These are phyloP conservation scores for Percopsis omiscomaycus DNA, from an alignment of 2,797 vertebrate genomes.

Conservation along the genomic window DNA sequence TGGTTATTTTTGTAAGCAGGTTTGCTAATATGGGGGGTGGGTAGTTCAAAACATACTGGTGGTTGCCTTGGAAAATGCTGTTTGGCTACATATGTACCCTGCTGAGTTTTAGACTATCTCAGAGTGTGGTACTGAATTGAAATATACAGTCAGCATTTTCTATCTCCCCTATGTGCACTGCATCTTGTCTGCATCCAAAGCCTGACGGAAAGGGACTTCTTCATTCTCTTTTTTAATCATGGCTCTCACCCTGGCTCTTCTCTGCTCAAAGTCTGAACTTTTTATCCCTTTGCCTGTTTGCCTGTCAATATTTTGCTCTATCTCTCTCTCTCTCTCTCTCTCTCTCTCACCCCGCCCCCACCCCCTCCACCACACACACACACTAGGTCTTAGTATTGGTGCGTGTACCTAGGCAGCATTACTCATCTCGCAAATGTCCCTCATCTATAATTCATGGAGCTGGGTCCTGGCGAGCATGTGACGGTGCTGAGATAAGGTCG, in stretches of 20 bases:
- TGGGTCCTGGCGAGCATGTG: conserved; percentile 50
- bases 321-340: conserved; percentile 1
- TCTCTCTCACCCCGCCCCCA: not conserved
- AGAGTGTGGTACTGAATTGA: conserved; percentile 6
- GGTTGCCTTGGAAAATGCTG: conserved; percentile 29
- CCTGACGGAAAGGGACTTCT: not conserved
- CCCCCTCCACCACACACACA: conserved; percentile 6
- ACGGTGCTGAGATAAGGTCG: conserved; percentile 60
- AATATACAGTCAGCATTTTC: conserved; percentile 35
- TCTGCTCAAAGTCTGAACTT: not conserved
- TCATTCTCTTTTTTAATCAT: not conserved
- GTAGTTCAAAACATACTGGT: conserved; percentile 10
- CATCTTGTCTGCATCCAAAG: conserved; percentile 19
- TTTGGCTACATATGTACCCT: conserved; percentile 11
- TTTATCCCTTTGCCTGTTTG: not conserved
- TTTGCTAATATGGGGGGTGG: conserved; percentile 25
- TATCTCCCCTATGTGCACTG: conserved; percentile 1
- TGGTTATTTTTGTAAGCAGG: conserved; percentile 49
- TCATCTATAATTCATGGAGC: conserved; percentile 77
- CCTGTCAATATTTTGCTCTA: not conserved
- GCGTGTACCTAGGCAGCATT: conserved; percentile 56
- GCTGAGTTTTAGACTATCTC: conserved; percentile 28
- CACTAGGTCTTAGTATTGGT: conserved; percentile 20
- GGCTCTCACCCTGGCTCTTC: not conserved
- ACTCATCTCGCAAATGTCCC: conserved; percentile 63